These are phyloP conservation scores for Bergia puertoricense DNA, from an alignment of 92 coral and sea anemone genomes.

Conservation along the genomic window DNA sequence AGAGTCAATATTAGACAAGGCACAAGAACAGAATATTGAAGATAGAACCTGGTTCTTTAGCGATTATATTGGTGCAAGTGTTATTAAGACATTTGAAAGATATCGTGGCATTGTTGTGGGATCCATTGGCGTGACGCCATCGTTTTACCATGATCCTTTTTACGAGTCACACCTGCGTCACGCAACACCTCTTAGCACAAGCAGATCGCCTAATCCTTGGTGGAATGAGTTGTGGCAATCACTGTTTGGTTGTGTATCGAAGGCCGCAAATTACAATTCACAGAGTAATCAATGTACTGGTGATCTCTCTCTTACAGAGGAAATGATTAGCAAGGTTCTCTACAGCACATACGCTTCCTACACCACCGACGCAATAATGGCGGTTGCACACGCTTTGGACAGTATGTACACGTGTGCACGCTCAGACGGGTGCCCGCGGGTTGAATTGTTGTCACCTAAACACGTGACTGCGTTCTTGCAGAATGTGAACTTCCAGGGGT, in stretches of 20 bases:
- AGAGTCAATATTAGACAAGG: conserved; percentile 59
- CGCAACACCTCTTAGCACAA: conserved; percentile 49
- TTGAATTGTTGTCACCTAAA: conserved; percentile 45
- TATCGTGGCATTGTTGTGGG: conserved; percentile 64
- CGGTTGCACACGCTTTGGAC: conserved; percentile 72
- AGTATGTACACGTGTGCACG: conserved; percentile 61
- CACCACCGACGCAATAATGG: conserved; percentile 72
- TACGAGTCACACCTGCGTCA: conserved; percentile 53
- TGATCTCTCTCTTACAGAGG: conserved; percentile 51
- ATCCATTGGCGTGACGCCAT: conserved; percentile 72
- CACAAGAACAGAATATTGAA: conserved; percentile 54
- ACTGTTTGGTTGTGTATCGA: conserved; percentile 27
- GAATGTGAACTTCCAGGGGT: conserved; percentile 68
- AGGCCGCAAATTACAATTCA: no score
- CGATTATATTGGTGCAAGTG: conserved; percentile 76
- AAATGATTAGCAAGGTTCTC: conserved; percentile 49
- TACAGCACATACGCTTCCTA: conserved; percentile 66
- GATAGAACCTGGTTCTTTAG: conserved; percentile 80
- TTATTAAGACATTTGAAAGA: conserved; percentile 62
- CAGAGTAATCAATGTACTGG: conserved; percentile 33
- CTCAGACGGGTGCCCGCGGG: conserved; percentile 55
- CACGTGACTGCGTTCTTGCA: conserved; percentile 58
- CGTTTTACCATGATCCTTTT: conserved; percentile 47
- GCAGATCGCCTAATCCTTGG: conserved; percentile 25
- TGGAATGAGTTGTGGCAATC: conserved; percentile 62